Percentiles rank a stretch among this genome's conserved stretches.
phyloP scores from a whole-genome alignment of 2,888 invertebrate species.

The Catotricha subobsoleta region DNA sequence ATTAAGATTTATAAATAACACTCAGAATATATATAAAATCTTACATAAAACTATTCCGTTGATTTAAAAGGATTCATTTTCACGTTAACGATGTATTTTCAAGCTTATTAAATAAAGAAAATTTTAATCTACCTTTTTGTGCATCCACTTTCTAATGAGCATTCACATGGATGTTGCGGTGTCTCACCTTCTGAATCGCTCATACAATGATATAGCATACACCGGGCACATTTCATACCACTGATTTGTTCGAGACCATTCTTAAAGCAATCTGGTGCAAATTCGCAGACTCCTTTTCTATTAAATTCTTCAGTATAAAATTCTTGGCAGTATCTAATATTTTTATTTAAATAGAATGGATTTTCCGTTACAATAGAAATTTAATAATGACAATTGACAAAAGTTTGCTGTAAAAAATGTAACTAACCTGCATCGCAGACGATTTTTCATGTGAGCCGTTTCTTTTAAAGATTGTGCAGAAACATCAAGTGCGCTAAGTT shows the following conservation, averaged over 20 bases:
- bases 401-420: background rate
- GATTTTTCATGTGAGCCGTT: slow-evolving; percentile 23
- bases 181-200: slow-evolving; percentile 80
- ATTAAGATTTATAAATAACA: no score
- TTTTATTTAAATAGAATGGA: background rate
- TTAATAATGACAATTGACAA: background rate
- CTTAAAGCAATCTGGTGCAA: slow-evolving; percentile 68
- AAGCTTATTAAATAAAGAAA: no score
- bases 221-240: slow-evolving; percentile 73
- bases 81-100: no score
- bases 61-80: no score
- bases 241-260: slow-evolving; percentile 64
- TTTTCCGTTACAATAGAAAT: background rate
- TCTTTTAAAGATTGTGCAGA: slow-evolving; percentile 28
- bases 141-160: slow-evolving; percentile 52
- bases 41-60: no score
- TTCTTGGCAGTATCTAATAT: slow-evolving; percentile 55
- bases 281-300: slow-evolving; percentile 67
- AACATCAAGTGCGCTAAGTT: slow-evolving; percentile 37
- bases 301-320: slow-evolving; percentile 70
- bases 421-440: slow-evolving; percentile 25
- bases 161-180: slow-evolving; percentile 68
- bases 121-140: slow-evolving; percentile 58
- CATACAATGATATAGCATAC: slow-evolving; percentile 87
- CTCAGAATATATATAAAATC: no score